These are phyloP conservation scores for Helleia helle DNA, from an alignment of 2,888 invertebrate genomes.

Conservation along the genomic window DNA sequence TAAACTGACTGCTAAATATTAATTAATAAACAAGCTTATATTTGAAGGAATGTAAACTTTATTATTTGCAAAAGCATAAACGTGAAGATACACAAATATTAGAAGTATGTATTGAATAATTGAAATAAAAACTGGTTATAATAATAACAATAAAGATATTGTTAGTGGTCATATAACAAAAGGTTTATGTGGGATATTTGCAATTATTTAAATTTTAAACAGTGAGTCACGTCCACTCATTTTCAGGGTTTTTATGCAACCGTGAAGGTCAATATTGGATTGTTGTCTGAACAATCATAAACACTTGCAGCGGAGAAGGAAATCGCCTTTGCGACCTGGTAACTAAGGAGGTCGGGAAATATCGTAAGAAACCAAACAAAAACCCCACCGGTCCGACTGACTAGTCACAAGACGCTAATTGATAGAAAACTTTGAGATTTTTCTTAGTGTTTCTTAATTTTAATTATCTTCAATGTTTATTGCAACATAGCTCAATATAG, in stretches of 20 bases:
- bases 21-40: too few relatives aligned
- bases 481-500: too few relatives aligned
- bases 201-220: conserved; percentile 4
- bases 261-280: conserved; percentile 22
- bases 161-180: not conserved
- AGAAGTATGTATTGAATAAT: too few relatives aligned
- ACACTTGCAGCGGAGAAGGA: conserved; percentile 33
- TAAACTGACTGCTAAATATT: too few relatives aligned
- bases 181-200: not conserved
- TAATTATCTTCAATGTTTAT: conserved; percentile 3
- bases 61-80: too few relatives aligned
- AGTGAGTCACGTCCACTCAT: conserved; percentile 4
- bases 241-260: conserved; percentile 15
- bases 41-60: too few relatives aligned
- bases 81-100: too few relatives aligned
- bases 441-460: conserved; percentile 26
- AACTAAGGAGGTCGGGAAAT: conserved; percentile 46
- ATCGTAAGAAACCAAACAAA: conserved; percentile 50
- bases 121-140: too few relatives aligned
- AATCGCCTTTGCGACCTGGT: conserved; percentile 41
- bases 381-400: conserved; percentile 41
- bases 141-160: not conserved
- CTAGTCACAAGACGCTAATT: conserved; percentile 48
- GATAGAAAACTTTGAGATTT: conserved; percentile 40
- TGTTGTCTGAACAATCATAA: conserved; percentile 20